Percentiles rank a stretch among this genome's conserved stretches.
Evolutionary conservation across 2,797 vertebrate species (phyloP).

Genomic region (Sardinella longiceps): DNA sequence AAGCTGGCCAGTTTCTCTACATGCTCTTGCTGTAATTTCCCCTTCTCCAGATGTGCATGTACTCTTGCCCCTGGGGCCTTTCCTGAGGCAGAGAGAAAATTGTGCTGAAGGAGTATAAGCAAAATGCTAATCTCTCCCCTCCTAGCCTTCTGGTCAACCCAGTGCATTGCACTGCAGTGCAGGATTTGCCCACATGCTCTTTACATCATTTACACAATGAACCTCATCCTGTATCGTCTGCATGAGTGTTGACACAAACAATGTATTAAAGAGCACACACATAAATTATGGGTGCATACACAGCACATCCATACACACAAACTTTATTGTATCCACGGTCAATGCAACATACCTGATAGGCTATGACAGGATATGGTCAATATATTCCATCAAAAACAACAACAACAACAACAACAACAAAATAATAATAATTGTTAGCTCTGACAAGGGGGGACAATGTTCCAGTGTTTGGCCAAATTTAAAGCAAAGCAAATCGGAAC

Average conservation of each 20-base stretch:
- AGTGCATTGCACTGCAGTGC: background rate
- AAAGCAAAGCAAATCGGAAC: background rate
- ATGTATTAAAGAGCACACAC: background rate
- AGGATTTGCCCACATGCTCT: background rate
- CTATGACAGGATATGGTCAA: background rate
- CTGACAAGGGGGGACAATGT: background rate
- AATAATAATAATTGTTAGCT: background rate
- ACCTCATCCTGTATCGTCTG: background rate
- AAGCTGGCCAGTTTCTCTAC: background rate
- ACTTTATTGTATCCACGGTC: background rate
- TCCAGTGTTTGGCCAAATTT: background rate
- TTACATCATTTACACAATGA: conserved; percentile 5
- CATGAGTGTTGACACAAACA: background rate
- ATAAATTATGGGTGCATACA: background rate
- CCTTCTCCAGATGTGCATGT: background rate
- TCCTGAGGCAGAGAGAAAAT: background rate
- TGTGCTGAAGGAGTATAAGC: background rate
- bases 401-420: background rate
- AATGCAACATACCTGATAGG: background rate
- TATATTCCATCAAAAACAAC: background rate
- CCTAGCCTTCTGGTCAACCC: conserved; percentile 5
- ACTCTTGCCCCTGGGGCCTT: background rate
- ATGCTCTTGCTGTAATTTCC: background rate
- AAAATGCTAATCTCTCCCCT: background rate
- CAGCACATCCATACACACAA: background rate